These are phyloP conservation scores for Chromoteleia sp. DNA, from an alignment of 2,888 invertebrate genomes.

Conservation along the genomic window DNA sequence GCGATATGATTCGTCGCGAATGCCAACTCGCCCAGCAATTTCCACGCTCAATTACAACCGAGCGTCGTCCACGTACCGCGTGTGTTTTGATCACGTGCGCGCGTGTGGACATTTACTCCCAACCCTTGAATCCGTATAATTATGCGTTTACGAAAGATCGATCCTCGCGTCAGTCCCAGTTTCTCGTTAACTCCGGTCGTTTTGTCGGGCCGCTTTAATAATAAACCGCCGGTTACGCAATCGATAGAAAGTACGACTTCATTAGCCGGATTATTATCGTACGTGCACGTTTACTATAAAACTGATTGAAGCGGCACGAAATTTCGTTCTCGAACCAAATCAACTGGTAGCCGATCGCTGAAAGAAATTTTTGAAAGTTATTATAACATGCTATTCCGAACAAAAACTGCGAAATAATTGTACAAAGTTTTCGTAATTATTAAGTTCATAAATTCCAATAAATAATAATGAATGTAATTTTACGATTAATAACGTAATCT, in stretches of 20 bases:
- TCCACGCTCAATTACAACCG: conserved; percentile 60
- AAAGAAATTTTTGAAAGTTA: too few relatives aligned
- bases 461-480: too few relatives aligned
- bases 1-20: conserved; percentile 32
- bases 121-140: conserved; percentile 27
- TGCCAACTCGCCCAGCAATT: conserved; percentile 51
- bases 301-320: conserved; percentile 2
- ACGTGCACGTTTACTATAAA: conserved; percentile 6
- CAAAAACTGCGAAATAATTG: too few relatives aligned
- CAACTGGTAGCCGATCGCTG: too few relatives aligned
- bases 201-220: conserved; percentile 37
- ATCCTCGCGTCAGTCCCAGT: conserved; percentile 39
- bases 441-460: too few relatives aligned
- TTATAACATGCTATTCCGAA: too few relatives aligned
- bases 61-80: conserved; percentile 37
- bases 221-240: conserved; percentile 38
- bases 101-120: conserved; percentile 16
- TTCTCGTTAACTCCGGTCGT: conserved; percentile 36
- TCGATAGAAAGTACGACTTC: conserved; percentile 38
- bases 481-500: too few relatives aligned
- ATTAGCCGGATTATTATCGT: conserved; percentile 39
- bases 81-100: conserved; percentile 50
- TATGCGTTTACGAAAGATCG: conserved; percentile 44
- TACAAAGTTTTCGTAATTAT: too few relatives aligned
- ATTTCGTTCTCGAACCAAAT: too few relatives aligned